Percentiles rank a stretch among this genome's conserved stretches.
Evolutionary conservation across 2,888 invertebrate species (phyloP).

Genomic region (Gandaritis pyraliata): DNA sequence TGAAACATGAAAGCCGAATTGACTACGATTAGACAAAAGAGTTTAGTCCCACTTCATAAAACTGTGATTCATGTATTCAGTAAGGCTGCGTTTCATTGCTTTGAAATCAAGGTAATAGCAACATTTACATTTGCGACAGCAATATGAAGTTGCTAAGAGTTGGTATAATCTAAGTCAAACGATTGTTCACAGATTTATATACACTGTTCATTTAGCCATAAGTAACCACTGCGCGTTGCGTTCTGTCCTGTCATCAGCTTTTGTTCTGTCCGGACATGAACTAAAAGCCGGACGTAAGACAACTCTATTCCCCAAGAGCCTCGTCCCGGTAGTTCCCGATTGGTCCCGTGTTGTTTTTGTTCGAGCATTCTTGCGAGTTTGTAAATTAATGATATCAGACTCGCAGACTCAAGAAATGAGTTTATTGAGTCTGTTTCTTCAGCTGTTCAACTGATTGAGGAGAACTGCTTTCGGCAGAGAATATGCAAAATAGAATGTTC

Average conservation of each 20-base stretch:
- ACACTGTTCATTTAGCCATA: too few relatives aligned
- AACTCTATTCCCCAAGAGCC: constrained; percentile 9
- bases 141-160: too few relatives aligned
- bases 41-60: neutral
- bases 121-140: too few relatives aligned
- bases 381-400: constrained; percentile 39
- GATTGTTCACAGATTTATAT: too few relatives aligned
- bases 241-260: neutral
- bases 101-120: too few relatives aligned
- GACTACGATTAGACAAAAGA: neutral
- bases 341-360: constrained; percentile 55
- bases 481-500: neutral
- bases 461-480: constrained; percentile 5
- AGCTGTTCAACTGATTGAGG: neutral
- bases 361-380: constrained; percentile 38
- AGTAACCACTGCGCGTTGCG: too few relatives aligned
- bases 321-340: constrained; percentile 39
- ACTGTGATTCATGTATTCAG: too few relatives aligned
- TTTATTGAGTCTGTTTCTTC: constrained; percentile 10
- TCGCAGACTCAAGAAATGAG: constrained; percentile 13
- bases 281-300: constrained; percentile 2
- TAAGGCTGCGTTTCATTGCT: too few relatives aligned
- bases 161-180: too few relatives aligned
- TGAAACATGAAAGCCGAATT: neutral
- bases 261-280: too few relatives aligned